Base-by-base conservation (phyloP, 2,797 vertebrate species). In the Sebastes jordani region DNA sequence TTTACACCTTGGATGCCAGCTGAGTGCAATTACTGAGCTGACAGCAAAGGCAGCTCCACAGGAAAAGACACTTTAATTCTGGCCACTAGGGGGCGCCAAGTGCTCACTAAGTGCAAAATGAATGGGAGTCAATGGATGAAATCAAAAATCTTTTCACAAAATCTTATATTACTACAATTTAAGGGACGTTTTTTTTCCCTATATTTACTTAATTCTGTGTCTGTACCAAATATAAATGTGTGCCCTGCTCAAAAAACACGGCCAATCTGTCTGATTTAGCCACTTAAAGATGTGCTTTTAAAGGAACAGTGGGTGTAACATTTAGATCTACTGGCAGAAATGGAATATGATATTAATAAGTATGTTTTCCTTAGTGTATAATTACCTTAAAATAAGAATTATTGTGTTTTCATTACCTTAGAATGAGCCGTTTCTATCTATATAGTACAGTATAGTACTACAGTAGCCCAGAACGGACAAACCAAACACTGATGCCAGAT, bases 11-110 rank as follows among this genome's bases (percentile, higher is more conserved):
- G 65, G 32, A 79, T 30, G 58, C 74, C 70, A 84, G 49, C 83
- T 78, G 82, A 88, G 78, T 36, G 71, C 62, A 78, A 80, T 71
- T 74, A 55, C 76, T 46, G 64, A 82, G 60, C 55, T 13, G 69
- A 78, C 27, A 64, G 42, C 62, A 36, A 42, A 34, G 32, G 49
- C 63, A 20, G 7, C 54, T 29, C 34, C 56, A 13, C 25, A 1
- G 56, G 22, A 68, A 56, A 36, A 64, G 18, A 68, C 42, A 5
- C 29, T 46, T 46, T 16, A n/a, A 61, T 64, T 54, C 7, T n/a
- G 70, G 9, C 86, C 85, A 82, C 67, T 55, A 71, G 72, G 29
- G 59, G 70, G 64, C 14, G 11, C 22, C 4, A 14, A 27, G 3
- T 32, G n/a, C 42, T 49, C 36, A 55, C 13, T 34, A 18, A 54